phyloP scores from a whole-genome alignment of 64 coral and sea anemone genomes.

The Pocillopora damicornis region DNA sequence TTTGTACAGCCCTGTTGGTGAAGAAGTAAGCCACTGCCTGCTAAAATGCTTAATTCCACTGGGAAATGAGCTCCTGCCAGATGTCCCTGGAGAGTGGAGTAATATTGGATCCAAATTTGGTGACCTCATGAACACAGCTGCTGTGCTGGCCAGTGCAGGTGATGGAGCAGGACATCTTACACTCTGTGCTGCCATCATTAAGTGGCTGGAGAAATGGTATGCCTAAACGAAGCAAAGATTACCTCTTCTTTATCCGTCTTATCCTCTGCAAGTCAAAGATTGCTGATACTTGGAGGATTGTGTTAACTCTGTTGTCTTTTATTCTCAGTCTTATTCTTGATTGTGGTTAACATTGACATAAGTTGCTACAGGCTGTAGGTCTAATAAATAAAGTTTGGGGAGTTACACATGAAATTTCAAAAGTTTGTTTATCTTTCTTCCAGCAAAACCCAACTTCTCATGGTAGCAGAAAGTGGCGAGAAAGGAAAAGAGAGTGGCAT shows the following conservation, averaged over 20 bases:
- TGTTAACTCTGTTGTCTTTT: too few relatives aligned
- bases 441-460: constrained; percentile 71
- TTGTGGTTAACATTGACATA: too few relatives aligned
- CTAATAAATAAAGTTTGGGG: not conserved
- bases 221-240: not conserved
- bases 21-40: constrained; percentile 41
- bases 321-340: too few relatives aligned
- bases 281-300: too few relatives aligned
- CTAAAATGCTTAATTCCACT: constrained; percentile 67
- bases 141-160: constrained; percentile 77
- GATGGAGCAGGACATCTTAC: constrained; percentile 81
- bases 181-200: constrained; percentile 71
- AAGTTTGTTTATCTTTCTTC: not conserved
- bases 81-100: constrained; percentile 42
- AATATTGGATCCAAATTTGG: constrained; percentile 81
- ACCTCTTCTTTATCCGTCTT: too few relatives aligned
- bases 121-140: constrained; percentile 78
- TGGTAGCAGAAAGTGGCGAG: constrained; percentile 49
- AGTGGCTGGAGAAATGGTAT: constrained; percentile 89
- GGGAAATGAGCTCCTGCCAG: constrained; percentile 68
- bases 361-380: not conserved
- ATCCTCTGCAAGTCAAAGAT: too few relatives aligned
- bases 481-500: constrained; percentile 78
- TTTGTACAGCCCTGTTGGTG: constrained; percentile 57
- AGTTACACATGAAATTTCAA: not conserved